A percentile compares a stretch with the other conserved stretches of the same genome.
phyloP scores from a whole-genome alignment of 2,113 vertebrate genomes.

The Nematolebias whitei region DNA sequence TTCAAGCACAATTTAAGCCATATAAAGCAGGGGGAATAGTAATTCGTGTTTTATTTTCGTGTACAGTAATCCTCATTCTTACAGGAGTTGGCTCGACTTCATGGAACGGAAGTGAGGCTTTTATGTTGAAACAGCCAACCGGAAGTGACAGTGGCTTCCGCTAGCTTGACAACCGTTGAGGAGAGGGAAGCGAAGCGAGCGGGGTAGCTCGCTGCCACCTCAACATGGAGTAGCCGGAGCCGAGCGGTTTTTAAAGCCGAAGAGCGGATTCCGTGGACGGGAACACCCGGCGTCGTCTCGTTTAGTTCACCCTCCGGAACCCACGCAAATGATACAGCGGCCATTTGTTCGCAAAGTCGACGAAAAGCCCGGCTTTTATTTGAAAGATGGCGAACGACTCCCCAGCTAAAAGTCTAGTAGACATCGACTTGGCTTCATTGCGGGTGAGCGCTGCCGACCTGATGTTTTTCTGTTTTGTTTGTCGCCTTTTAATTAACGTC shows the following conservation, averaged over 20 bases:
- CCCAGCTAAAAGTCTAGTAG: slow-evolving; percentile 96
- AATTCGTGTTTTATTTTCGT: too few species aligned
- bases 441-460: slow-evolving; percentile 84
- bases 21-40: too few species aligned
- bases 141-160: slow-evolving; percentile 12
- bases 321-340: slow-evolving; percentile 47
- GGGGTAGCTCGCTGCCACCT: slow-evolving; percentile 74
- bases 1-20: too few species aligned
- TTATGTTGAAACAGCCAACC: slow-evolving; percentile 42
- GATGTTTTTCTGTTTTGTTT: slow-evolving; percentile 8
- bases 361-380: slow-evolving; percentile 65
- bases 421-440: slow-evolving; percentile 95
- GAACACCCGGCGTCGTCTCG: slow-evolving; percentile 31
- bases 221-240: slow-evolving; percentile 81
- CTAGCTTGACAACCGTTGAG: slow-evolving; percentile 10
- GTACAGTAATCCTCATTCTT: too few species aligned
- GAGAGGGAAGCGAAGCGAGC: slow-evolving; percentile 48
- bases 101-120: background rate
- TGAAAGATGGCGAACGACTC: slow-evolving; percentile 97
- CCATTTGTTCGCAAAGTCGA: slow-evolving; percentile 8
- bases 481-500: background rate
- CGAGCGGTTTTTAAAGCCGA: slow-evolving; percentile 30
- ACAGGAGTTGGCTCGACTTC: too few species aligned
- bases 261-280: slow-evolving; percentile 45
- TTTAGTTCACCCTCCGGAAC: background rate